These are phyloP conservation scores for Schizaphis graminum DNA, from an alignment of 2,888 invertebrate species.

Conservation along the genomic window DNA sequence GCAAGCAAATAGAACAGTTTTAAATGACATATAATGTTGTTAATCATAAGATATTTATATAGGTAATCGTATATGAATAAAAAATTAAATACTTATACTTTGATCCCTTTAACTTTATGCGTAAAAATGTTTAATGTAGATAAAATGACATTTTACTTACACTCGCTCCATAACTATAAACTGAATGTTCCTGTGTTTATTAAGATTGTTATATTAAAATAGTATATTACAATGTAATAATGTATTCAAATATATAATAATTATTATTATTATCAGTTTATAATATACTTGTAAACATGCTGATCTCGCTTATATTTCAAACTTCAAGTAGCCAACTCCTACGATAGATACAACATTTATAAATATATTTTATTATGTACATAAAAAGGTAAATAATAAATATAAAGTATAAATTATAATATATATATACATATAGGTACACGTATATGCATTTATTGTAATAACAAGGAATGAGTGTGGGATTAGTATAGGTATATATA, in stretches of 20 bases:
- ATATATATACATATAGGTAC: not conserved
- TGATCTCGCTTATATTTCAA: not conserved
- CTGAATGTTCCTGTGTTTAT: not conserved
- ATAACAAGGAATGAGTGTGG: not conserved
- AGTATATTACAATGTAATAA: not conserved
- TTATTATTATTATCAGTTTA: not conserved
- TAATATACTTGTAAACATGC: not conserved
- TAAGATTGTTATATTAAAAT: not conserved
- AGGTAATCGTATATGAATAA: not conserved
- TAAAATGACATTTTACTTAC: not conserved
- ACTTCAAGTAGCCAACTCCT: not conserved
- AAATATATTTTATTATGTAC: not conserved
- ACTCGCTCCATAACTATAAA: not conserved
- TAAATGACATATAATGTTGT: not conserved
- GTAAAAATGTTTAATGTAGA: not conserved
- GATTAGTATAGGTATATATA: not conserved
- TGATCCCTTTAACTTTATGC: not conserved
- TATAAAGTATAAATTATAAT: not conserved
- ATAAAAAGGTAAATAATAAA: not conserved
- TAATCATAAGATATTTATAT: not conserved
- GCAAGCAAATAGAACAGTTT: not conserved
- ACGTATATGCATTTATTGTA: not conserved
- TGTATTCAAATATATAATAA: not conserved
- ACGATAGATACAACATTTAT: not conserved
- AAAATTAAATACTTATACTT: not conserved